phyloP scores from a whole-genome alignment of 2,888 invertebrate species.

The Digitonthophagus gazella region DNA sequence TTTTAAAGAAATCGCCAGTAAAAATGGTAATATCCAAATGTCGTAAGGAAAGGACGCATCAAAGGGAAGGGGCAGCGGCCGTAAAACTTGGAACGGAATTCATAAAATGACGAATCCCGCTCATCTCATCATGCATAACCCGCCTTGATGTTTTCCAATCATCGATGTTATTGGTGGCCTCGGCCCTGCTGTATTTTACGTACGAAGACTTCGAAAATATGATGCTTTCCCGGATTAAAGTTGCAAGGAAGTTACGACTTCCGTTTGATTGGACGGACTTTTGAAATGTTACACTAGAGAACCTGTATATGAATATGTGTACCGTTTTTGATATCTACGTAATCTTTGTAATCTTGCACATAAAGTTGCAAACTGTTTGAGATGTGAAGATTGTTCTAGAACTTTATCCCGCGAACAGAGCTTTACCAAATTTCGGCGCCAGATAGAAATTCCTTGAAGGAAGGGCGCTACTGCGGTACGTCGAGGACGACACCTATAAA shows the following conservation, averaged over 20 bases:
- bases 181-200: neutral
- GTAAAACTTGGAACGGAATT: conserved; percentile 46
- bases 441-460: conserved; percentile 32
- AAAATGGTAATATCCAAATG: conserved; percentile 37
- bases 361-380: neutral
- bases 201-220: neutral
- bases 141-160: conserved; percentile 45
- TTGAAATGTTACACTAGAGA: no score
- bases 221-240: no score
- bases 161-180: conserved; percentile 40
- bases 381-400: neutral
- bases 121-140: conserved; percentile 45
- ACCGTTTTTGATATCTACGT: no score
- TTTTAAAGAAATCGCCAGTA: conserved; percentile 37
- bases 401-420: neutral
- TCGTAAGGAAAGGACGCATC: conserved; percentile 34
- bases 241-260: neutral
- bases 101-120: conserved; percentile 47
- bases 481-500: conserved; percentile 46
- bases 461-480: conserved; percentile 33
- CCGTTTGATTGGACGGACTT: neutral
- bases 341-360: no score
- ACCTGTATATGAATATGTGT: no score
- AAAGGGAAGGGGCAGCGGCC: conserved; percentile 28
- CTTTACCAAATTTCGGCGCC: conserved; percentile 5